A percentile compares a stretch with the other conserved stretches of the same genome.
Evolutionary conservation across 2,888 invertebrate genomes (phyloP).

Genomic region (Xanthorhoe spadicearia): DNA sequence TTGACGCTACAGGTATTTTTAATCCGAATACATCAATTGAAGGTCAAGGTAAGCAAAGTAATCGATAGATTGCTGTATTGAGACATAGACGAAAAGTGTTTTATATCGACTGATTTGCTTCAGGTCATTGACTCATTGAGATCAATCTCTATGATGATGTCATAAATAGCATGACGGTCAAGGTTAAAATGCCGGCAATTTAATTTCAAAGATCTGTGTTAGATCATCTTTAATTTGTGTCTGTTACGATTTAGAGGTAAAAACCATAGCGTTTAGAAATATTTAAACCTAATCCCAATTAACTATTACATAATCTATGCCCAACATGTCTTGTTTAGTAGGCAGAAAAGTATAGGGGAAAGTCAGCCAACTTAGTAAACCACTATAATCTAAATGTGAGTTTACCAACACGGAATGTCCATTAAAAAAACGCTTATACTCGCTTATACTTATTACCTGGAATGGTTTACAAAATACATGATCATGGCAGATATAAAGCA

Average conservation of each 20-base stretch:
- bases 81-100: neutral
- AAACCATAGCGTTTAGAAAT: neutral
- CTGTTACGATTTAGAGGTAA: neutral
- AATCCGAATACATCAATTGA: neutral
- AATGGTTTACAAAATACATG: constrained; percentile 1
- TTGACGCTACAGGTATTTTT: neutral
- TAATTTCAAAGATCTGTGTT: neutral
- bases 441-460: too few species aligned
- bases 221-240: neutral
- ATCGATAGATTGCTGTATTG: neutral
- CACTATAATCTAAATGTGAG: too few species aligned
- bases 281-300: neutral
- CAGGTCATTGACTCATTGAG: neutral
- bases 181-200: neutral
- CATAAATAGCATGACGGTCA: neutral
- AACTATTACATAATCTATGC: neutral
- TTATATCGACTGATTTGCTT: neutral
- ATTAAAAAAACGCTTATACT: neutral
- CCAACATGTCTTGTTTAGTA: neutral
- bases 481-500: neutral
- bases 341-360: too few species aligned
- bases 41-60: neutral
- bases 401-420: neutral
- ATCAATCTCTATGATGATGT: neutral
- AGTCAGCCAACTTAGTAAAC: too few species aligned